phyloP scores from a whole-genome alignment of 2,888 invertebrate species.

The Congeria kusceri region DNA sequence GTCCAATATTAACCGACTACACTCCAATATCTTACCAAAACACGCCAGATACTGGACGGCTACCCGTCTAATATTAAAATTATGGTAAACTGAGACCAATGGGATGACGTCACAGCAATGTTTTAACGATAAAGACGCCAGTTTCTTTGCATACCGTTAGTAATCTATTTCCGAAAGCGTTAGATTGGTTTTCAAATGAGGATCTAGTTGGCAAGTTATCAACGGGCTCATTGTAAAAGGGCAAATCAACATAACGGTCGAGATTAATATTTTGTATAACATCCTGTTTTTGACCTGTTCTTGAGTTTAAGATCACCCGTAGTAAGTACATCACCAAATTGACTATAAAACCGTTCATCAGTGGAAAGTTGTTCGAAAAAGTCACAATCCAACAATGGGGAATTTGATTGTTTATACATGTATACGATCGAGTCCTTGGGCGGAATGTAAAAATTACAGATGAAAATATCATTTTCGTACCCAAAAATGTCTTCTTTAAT shows the following conservation, averaged over 20 bases:
- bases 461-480: background rate
- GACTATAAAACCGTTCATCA: background rate
- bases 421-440: background rate
- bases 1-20: too few species aligned
- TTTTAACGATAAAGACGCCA: background rate
- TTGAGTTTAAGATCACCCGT: constrained; percentile 2
- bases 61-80: too few species aligned
- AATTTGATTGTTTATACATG: background rate
- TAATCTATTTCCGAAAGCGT: background rate
- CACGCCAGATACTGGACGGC: too few species aligned
- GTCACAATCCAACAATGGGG: background rate
- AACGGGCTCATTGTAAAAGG: background rate
- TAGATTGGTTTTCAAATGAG: background rate
- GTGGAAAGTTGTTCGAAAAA: background rate
- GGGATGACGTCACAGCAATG: too few species aligned
- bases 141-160: background rate
- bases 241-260: background rate
- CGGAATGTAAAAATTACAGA: background rate
- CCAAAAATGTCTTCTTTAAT: background rate
- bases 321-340: background rate
- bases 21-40: too few species aligned
- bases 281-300: background rate
- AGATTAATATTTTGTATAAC: constrained; percentile 4
- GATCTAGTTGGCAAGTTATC: background rate
- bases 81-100: too few species aligned